Percentiles rank a stretch among this genome's conserved stretches.
phyloP scores from a whole-genome alignment of 2,797 vertebrate genomes.

The Benthosema pterotum region DNA sequence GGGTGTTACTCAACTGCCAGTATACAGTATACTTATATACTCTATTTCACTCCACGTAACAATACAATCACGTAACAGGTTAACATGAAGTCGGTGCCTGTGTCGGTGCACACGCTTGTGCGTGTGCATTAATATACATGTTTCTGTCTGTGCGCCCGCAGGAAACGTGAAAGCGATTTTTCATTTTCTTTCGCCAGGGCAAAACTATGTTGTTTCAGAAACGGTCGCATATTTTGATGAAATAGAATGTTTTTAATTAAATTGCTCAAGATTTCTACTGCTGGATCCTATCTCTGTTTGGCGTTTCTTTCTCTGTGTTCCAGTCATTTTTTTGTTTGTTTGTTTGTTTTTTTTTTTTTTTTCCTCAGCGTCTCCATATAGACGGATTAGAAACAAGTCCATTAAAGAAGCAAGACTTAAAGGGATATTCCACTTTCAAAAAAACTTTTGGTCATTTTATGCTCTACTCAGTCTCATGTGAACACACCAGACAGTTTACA shows the following conservation, averaged over 20 bases:
- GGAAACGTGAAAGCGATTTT: no score
- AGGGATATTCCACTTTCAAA: no score
- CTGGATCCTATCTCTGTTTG: no score
- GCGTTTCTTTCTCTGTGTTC: no score
- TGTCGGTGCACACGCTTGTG: constrained; percentile 18
- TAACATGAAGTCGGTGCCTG: constrained; percentile 41
- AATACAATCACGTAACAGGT: constrained; percentile 58
- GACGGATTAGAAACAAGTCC: no score
- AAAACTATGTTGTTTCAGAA: constrained; percentile 56
- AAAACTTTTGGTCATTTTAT: no score
- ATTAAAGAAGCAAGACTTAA: no score
- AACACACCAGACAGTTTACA: no score
- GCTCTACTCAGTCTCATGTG: no score
- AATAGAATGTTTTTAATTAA: constrained; percentile 82
- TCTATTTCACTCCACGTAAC: constrained; percentile 63
- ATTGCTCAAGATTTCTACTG: constrained; percentile 72
- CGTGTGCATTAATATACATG: constrained; percentile 17
- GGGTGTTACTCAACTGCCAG: constrained; percentile 36
- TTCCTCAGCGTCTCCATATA: no score
- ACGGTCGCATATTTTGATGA: constrained; percentile 82
- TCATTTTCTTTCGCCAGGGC: constrained; percentile 11
- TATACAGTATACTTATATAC: constrained; percentile 44
- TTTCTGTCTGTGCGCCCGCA: constrained; percentile 12
- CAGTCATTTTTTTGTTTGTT: no score
- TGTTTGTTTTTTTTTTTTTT: no score